A percentile compares a stretch with the other conserved stretches of the same genome.
These are phyloP conservation scores for Lycia hirtaria DNA, from an alignment of 2,888 invertebrate genomes.

Conservation along the genomic window DNA sequence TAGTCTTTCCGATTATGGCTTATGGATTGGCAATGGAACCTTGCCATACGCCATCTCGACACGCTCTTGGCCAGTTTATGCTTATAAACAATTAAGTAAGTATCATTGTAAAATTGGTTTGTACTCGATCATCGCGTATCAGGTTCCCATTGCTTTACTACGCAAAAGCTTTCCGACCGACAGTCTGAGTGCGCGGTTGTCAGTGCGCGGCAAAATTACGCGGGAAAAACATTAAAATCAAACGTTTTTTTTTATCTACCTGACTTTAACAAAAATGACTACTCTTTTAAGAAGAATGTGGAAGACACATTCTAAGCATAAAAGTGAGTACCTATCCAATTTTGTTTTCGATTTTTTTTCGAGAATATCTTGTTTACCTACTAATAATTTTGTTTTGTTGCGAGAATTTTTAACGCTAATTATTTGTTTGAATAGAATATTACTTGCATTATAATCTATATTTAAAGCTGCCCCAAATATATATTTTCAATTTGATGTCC, in stretches of 20 bases:
- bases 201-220: constrained; percentile 55
- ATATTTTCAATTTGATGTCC: no score
- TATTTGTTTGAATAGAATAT: no score
- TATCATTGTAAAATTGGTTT: constrained; percentile 1
- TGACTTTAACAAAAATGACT: constrained; percentile 67
- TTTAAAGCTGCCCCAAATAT: no score
- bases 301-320: constrained; percentile 88
- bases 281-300: constrained; percentile 87
- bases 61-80: no score
- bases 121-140: constrained; percentile 36
- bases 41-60: no score
- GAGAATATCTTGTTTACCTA: not conserved
- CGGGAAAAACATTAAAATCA: constrained; percentile 59
- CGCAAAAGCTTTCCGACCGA: constrained; percentile 55
- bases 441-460: no score
- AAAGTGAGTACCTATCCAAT: constrained; percentile 87
- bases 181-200: constrained; percentile 48
- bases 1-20: no score
- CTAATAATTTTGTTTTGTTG: no score
- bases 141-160: constrained; percentile 32
- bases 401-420: no score
- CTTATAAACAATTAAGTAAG: no score
- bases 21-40: no score
- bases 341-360: constrained; percentile 5
- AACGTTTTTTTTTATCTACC: constrained; percentile 19